Evolutionary conservation across 2,113 vertebrate species (phyloP).

Genomic region (Callaeas wilsoni): DNA sequence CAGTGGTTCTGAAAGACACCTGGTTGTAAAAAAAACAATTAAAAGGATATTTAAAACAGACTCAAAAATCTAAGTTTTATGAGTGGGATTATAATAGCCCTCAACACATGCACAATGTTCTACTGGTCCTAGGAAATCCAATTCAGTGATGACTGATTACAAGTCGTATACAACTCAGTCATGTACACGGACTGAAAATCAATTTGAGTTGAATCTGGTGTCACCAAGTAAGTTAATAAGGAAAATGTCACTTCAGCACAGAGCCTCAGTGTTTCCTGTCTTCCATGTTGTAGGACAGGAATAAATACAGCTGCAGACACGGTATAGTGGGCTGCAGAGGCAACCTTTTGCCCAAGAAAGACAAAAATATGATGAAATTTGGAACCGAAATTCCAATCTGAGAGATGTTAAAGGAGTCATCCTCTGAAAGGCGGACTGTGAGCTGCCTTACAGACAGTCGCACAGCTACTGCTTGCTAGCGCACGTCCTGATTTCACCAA

Average conservation of each 20-base stretch:
- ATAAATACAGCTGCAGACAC: not conserved
- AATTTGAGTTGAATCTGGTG: not conserved
- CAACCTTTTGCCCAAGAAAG: not conserved
- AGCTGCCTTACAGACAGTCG: not conserved
- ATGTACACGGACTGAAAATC: not conserved
- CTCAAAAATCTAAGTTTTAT: not conserved
- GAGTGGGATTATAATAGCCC: not conserved
- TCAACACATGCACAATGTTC: not conserved
- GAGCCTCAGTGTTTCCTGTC: not conserved
- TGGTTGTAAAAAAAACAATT: constrained; percentile 27
- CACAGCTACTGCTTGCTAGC: not conserved
- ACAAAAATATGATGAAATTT: not conserved
- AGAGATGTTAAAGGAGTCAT: not conserved
- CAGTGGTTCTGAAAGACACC: constrained; percentile 92
- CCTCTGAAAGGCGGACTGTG: not conserved
- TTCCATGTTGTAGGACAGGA: not conserved
- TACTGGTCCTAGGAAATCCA: not conserved
- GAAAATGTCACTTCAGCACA: not conserved
- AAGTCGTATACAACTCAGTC: not conserved
- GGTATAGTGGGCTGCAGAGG: not conserved
- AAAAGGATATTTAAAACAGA: not conserved
- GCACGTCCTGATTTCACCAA: not conserved
- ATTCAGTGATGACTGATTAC: not conserved
- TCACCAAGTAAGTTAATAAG: not conserved
- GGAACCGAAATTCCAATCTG: not conserved